Base-by-base conservation (phyloP, 2,888 invertebrate genomes). In the Thymelicus sylvestris region DNA sequence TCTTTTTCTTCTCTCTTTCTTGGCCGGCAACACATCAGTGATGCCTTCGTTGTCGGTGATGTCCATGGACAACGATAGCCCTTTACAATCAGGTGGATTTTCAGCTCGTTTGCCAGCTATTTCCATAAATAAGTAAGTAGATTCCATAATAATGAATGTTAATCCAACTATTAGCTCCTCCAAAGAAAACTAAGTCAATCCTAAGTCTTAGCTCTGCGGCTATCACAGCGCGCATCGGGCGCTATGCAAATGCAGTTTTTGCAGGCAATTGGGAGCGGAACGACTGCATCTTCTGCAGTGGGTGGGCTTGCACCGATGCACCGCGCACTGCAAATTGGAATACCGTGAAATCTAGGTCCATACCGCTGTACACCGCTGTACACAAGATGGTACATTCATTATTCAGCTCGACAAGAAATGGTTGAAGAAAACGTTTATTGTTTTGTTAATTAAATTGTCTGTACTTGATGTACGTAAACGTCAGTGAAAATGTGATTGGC, bases 191-290 rank as follows among this genome's bases (percentile, higher is more conserved):
- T 41, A 65, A 60, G 59, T 13, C 44, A 65, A 44, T 65, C 8
- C 60, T 65, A 65, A 65, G 60, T 60, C 64, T 60, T 70, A 52
- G 65, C 60, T 65, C 65, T 64, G 31, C 15, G 69, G 55, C 85
- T 92, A 92, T 92, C 92, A 82, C 82, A 77, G 80, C 83, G 82
- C 82, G 81, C 86, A 93, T 92, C 93, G 86, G 83, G 82, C 83
- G 80, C 89, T 90, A 93, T 93, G 93, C 92, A 93, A 93, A 93
- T 93, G 89, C 87, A 90, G 88, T 93, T 93, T 93, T 93, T 93
- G 91, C 87, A 87, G 86, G 84, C 92, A 89, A 93, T 92, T 91
- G 89, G 88, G 80, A 86, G 85, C 81, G 82, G 82, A 83, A 80
- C 85, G 82, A 85, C 81, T 80, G 80, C 83, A 81, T 83, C 81